Base-by-base conservation (phyloP, 1,140 invertebrate genomes). In the Stegodyphus dumicola region DNA sequence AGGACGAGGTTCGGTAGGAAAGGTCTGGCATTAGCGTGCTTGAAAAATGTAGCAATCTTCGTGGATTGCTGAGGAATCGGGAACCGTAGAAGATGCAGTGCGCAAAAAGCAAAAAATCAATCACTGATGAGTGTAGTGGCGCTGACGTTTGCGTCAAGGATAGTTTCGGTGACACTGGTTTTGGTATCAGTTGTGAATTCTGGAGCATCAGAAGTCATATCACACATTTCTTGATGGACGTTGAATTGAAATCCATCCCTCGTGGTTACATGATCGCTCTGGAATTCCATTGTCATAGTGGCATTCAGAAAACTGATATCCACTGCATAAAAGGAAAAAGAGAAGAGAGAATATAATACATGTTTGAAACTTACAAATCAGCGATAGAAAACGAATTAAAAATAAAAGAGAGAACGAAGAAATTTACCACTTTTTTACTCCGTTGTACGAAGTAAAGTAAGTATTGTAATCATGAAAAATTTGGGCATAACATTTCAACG, bases 171-270 rank as follows among this genome's bases (percentile, higher is more conserved):
- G 10, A 53, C 17, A 13, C n/a, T 67, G 10, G 65, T 53, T 53
- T 10, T 71, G 78, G 11, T 6, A 3, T 67, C 73, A 10, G 74
- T 49, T 10, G 81, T 85, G 7, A 18, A 65, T 17, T 17, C 65
- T 15, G 81, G 77, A n/a, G 67, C n/a, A 9, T 15, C 18, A 17
- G 73, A 74, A 9, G 81, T 67, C 6, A 53, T 1, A n/a, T 85
- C 84, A n/a, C 87, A 87, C 54, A 71, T 54, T 53, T 83, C 85
- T 74, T 87, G 87, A 56, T 87, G 87, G 5, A 87, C 85, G 54
- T 77, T 69, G 60, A 87, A 83, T n/a, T 83, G 77, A 74, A 87
- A 87, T n/a, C 87, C 87, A 7, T 86, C 85, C 6, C 86, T 69
- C 3, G 87, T 87, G 2, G 87, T 87, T 6, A 83, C 80, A 67